Conservation (phyloP, 2,113 vertebrate species). For the Pollimyrus isidori region DNA sequence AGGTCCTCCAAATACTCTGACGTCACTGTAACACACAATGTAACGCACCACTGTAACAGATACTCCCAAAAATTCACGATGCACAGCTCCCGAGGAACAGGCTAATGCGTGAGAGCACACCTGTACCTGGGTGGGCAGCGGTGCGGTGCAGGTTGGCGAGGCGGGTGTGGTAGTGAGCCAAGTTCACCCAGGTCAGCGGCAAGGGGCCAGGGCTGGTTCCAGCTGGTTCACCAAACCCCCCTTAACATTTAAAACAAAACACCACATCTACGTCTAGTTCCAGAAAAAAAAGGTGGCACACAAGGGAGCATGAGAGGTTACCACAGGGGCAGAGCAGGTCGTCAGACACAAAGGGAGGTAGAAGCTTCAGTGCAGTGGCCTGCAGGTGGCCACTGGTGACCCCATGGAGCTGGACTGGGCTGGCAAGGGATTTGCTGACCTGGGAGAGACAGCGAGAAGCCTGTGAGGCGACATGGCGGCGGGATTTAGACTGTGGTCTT, state of each 20-base stretch:
- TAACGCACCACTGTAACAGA: neutral
- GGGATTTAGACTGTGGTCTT: neutral
- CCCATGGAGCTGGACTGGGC: slow-evolving; percentile 53
- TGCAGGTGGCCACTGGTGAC: slow-evolving; percentile 41
- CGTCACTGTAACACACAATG: slow-evolving; percentile 8
- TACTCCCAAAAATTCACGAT: neutral
- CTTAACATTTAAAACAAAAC: slow-evolving; percentile 23
- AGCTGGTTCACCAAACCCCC: slow-evolving; percentile 19
- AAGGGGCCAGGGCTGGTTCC: neutral
- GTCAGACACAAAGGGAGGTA: slow-evolving; percentile 63
- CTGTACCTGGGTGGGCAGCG: slow-evolving; percentile 54
- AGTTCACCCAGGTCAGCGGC: slow-evolving; percentile 63
- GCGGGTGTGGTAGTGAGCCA: slow-evolving; percentile 63
- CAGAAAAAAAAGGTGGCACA: neutral
- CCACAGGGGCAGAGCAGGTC: slow-evolving; percentile 58
- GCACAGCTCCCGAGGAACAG: neutral
- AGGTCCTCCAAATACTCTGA: slow-evolving; percentile 38
- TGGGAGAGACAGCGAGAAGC: slow-evolving; percentile 25
- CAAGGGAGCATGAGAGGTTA: slow-evolving; percentile 17
- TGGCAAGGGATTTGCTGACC: slow-evolving; percentile 55
- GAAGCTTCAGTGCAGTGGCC: slow-evolving; percentile 31
- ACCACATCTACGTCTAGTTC: neutral
- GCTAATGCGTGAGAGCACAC: slow-evolving; percentile 8
- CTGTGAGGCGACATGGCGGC: neutral
- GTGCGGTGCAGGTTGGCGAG: slow-evolving; percentile 60